phyloP scores from a whole-genome alignment of 2,797 vertebrate genomes.

The Liparis tanakae region DNA sequence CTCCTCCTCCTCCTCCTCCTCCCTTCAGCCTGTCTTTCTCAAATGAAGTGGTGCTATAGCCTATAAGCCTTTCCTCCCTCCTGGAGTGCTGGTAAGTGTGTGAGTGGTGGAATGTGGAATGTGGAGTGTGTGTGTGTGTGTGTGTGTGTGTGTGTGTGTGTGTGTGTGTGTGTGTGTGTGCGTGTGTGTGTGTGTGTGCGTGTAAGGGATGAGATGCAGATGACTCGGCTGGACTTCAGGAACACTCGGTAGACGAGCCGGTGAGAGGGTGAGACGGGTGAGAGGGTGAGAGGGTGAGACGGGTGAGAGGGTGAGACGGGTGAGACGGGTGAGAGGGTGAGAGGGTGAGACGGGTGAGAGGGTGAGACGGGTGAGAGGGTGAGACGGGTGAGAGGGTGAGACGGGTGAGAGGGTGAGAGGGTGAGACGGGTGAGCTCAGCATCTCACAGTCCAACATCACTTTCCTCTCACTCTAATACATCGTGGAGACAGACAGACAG shows the following conservation, averaged over 20 bases:
- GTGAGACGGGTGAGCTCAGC: slow-evolving; percentile 29
- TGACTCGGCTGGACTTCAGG: slow-evolving; percentile 78
- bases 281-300: no score
- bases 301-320: slow-evolving; percentile 67
- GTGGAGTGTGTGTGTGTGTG: no score
- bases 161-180: no score
- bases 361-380: no score
- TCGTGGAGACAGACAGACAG: slow-evolving; percentile 13
- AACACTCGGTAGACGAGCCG: slow-evolving; percentile 71
- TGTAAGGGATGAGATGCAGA: slow-evolving; percentile 78
- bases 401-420: slow-evolving; percentile 30
- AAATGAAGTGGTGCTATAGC: slow-evolving; percentile 42
- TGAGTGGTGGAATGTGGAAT: no score
- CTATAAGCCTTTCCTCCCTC: slow-evolving; percentile 41
- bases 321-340: no score
- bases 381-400: slow-evolving; percentile 65
- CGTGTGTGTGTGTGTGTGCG: no score
- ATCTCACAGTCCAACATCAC: slow-evolving; percentile 55
- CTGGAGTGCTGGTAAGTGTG: neutral
- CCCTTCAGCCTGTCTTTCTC: slow-evolving; percentile 40
- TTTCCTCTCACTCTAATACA: slow-evolving; percentile 47
- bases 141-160: no score
- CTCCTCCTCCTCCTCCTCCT: slow-evolving; percentile 9
- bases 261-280: slow-evolving; percentile 49
- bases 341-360: no score